Conservation (phyloP, 2,113 vertebrate genomes). For the Sinocyclocheilus grahami region DNA sequence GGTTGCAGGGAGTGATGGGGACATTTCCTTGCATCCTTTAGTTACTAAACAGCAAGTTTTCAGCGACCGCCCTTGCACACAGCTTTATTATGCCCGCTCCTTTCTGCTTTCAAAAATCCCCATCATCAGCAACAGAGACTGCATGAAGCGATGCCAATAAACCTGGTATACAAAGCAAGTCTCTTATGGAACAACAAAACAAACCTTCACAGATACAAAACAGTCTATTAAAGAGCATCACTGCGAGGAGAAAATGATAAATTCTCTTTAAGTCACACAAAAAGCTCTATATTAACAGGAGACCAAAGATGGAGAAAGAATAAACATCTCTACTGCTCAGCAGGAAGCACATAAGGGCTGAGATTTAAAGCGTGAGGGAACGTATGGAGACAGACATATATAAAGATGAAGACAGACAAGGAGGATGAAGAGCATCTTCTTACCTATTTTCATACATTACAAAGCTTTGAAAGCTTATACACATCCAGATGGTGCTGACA, state of each 20-base stretch:
- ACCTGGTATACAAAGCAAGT: slow-evolving; percentile 9
- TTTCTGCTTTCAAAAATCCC: neutral
- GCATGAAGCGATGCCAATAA: slow-evolving; percentile 25
- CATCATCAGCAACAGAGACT: neutral
- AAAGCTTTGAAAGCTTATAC: neutral
- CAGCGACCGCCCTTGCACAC: neutral
- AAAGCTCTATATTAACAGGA: neutral
- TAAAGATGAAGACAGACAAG: neutral
- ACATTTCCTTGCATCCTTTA: slow-evolving; percentile 1
- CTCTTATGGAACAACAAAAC: slow-evolving; percentile 38
- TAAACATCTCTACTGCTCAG: slow-evolving; percentile 32
- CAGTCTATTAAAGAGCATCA: slow-evolving; percentile 20
- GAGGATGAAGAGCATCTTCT: neutral
- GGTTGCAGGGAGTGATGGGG: slow-evolving; percentile 26
- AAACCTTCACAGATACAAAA: slow-evolving; percentile 44
- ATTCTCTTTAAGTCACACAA: slow-evolving; percentile 39
- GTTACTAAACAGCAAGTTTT: neutral
- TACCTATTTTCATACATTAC: neutral
- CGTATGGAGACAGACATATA: neutral
- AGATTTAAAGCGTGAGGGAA: slow-evolving; percentile 40
- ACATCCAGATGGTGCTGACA: too few relatives aligned
- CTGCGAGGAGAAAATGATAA: slow-evolving; percentile 28
- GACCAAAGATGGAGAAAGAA: neutral
- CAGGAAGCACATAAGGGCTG: neutral
- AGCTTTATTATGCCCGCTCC: neutral